phyloP scores from a whole-genome alignment of 2,113 vertebrate species.

The Pachycephala philippinensis region DNA sequence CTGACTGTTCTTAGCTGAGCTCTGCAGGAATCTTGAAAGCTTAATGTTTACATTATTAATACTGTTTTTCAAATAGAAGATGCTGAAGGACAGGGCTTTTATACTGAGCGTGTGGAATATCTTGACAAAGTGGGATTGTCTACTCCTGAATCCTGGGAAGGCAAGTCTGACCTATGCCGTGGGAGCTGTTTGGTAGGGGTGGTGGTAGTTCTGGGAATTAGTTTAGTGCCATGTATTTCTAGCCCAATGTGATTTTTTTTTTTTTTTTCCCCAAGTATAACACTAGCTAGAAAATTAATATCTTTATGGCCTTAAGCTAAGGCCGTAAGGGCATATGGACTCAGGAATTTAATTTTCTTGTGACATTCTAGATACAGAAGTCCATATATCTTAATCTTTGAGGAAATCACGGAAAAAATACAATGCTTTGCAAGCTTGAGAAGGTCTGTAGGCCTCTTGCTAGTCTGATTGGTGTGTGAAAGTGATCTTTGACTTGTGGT shows the following conservation, averaged over 20 bases:
- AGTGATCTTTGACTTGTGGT: not conserved
- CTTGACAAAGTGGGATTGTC: not conserved
- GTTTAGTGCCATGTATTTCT: not conserved
- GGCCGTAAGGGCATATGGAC: not conserved
- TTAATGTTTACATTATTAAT: constrained; percentile 18
- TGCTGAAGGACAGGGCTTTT: not conserved
- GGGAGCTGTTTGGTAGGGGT: not conserved
- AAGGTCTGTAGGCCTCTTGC: not conserved
- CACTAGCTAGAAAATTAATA: not conserved
- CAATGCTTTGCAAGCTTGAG: not conserved
- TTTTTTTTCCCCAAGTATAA: not conserved
- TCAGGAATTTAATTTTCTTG: not conserved
- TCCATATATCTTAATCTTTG: not conserved
- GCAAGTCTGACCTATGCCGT: not conserved
- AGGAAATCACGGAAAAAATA: not conserved
- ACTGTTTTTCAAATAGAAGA: not conserved
- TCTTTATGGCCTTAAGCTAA: not conserved
- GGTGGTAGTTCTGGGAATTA: not conserved
- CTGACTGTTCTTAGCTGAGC: not conserved
- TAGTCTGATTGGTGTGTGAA: not conserved
- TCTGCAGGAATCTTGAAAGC: not conserved
- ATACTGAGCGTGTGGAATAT: not conserved
- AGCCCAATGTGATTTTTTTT: not conserved
- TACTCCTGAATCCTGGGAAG: not conserved
- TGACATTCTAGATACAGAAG: not conserved